Conservation (phyloP, 92 coral and sea anemone genomes). For the Blastomussa wellsi region DNA sequence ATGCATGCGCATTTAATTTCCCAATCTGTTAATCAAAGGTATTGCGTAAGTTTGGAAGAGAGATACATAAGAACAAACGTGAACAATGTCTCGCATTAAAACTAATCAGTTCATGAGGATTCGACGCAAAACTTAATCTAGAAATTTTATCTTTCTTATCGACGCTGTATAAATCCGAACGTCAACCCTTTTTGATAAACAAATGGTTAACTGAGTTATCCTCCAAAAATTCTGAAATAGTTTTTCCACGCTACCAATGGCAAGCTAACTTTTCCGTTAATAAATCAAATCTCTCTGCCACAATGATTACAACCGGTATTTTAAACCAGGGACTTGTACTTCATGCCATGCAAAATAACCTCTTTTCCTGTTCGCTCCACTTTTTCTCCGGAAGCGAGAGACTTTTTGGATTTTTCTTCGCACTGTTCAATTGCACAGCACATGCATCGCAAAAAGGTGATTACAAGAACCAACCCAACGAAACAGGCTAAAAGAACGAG, state of each 20-base stretch:
- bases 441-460: slow-evolving; percentile 15
- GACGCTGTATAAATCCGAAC: not conserved
- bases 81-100: not conserved
- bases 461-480: slow-evolving; percentile 19
- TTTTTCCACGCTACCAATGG: not conserved
- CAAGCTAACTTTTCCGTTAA: not conserved
- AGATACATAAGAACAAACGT: not conserved
- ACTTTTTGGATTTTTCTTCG: slow-evolving; percentile 19
- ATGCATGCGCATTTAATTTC: not conserved
- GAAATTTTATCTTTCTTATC: not conserved
- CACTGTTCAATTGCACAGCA: slow-evolving; percentile 33
- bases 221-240: not conserved
- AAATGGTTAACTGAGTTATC: not conserved
- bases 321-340: slow-evolving; percentile 36
- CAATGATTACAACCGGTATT: not conserved
- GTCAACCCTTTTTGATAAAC: not conserved
- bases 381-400: not conserved
- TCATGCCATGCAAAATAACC: slow-evolving; percentile 5
- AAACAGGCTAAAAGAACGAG: slow-evolving; percentile 28
- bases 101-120: not conserved
- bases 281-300: not conserved
- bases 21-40: not conserved
- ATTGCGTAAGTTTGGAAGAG: not conserved
- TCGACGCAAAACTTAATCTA: not conserved
- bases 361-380: slow-evolving; percentile 23